These are phyloP conservation scores for Tragulus kanchil DNA, from an alignment of 2,113 vertebrate species.

Conservation along the genomic window DNA sequence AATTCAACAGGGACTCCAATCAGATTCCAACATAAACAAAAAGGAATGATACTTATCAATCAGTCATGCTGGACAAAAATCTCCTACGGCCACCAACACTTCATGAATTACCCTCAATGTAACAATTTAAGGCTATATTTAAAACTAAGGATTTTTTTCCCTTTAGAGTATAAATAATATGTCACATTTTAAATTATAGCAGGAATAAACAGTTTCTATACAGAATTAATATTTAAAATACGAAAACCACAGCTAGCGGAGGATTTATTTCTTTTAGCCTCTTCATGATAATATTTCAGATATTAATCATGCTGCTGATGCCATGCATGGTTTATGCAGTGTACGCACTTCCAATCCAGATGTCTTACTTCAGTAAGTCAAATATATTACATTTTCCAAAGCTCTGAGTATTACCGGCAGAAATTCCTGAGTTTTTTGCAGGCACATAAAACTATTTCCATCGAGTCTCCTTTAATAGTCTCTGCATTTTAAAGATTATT, in stretches of 20 bases:
- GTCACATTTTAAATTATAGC: background rate
- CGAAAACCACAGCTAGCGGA: background rate
- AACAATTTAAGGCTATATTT: background rate
- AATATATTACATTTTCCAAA: background rate
- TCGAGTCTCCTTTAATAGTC: background rate
- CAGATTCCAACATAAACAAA: background rate
- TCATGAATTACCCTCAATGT: background rate
- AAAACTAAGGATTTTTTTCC: background rate
- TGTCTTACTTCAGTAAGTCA: background rate
- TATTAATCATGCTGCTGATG: background rate
- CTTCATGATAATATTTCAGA: background rate
- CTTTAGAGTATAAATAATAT: background rate
- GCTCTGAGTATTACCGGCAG: background rate
- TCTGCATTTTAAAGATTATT: background rate
- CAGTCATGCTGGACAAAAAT: background rate
- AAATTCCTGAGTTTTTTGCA: background rate
- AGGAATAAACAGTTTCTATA: conserved; percentile 31
- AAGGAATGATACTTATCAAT: background rate
- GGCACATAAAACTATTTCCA: background rate
- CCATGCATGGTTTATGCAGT: background rate
- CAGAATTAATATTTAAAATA: conserved; percentile 59
- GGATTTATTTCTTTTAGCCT: background rate
- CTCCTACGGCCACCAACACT: background rate
- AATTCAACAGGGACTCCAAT: background rate
- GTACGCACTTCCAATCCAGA: background rate